Percentiles rank a stretch among this genome's conserved stretches.
These are phyloP conservation scores for Hydropotes inermis DNA, from an alignment of 2,113 vertebrate genomes.

Conservation along the genomic window DNA sequence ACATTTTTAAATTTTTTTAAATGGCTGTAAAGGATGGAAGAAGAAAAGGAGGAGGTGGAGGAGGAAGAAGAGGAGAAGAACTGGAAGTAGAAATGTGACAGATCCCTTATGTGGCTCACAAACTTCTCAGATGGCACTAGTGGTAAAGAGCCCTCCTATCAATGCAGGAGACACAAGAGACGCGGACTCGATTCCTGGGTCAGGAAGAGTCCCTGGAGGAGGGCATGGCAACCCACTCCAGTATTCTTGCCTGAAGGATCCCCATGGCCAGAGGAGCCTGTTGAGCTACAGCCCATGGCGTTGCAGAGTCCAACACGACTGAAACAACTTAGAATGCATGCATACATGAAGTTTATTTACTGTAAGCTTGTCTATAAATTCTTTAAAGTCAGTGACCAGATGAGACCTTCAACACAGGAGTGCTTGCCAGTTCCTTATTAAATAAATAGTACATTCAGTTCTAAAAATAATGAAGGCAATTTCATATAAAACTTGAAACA, in stretches of 20 bases:
- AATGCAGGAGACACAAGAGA: neutral
- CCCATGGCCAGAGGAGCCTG: neutral
- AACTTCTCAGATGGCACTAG: neutral
- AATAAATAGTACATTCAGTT: neutral
- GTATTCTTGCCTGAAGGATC: neutral
- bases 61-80: neutral
- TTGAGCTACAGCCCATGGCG: neutral
- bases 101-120: neutral
- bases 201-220: neutral
- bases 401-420: no score
- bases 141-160: neutral
- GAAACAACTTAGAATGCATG: neutral
- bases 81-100: neutral
- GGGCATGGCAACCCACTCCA: neutral
- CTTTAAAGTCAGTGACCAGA: neutral
- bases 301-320: neutral
- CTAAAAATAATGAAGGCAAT: neutral
- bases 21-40: neutral
- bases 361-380: neutral
- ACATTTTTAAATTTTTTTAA: neutral
- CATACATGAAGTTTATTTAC: neutral
- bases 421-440: neutral
- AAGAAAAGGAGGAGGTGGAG: neutral
- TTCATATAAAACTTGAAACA: neutral
- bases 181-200: rapidly evolving